Conservation (phyloP, 1,140 invertebrate species). For the Dryas iulia region DNA sequence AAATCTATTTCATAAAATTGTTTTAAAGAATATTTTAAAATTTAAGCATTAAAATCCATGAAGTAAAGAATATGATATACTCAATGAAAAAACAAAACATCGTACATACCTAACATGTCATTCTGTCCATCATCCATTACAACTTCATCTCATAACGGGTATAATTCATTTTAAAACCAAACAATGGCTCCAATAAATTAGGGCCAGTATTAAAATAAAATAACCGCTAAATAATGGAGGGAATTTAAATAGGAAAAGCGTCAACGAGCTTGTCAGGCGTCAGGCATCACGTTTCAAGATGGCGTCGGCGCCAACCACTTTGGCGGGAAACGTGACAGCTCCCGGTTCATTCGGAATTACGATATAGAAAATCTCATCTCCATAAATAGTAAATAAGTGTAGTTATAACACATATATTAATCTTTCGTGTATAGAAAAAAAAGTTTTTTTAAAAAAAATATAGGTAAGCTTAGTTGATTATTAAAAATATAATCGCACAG, state of each 20-base stretch:
- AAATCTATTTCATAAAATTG: too few relatives aligned
- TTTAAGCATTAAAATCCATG: too few relatives aligned
- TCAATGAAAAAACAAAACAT: neutral
- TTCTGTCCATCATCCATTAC: neutral
- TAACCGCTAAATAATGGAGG: slow-evolving; percentile 56
- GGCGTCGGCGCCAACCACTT: slow-evolving; percentile 56
- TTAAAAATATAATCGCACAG: too few relatives aligned
- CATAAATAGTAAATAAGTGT: neutral
- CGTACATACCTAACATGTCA: neutral
- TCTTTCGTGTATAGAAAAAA: neutral
- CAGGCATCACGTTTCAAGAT: slow-evolving; percentile 62
- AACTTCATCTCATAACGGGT: neutral
- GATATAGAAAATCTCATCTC: slow-evolving; percentile 22
- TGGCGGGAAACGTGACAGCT: slow-evolving; percentile 59
- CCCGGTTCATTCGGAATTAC: slow-evolving; percentile 37
- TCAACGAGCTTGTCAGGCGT: slow-evolving; percentile 55
- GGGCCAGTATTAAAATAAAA: slow-evolving; percentile 53
- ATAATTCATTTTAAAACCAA: slow-evolving; percentile 3
- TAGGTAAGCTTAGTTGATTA: too few relatives aligned
- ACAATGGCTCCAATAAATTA: slow-evolving; percentile 66
- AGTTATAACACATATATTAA: neutral
- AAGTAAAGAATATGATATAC: too few relatives aligned
- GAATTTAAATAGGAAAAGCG: slow-evolving; percentile 68
- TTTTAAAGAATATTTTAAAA: too few relatives aligned
- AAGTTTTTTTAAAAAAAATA: too few relatives aligned